Evolutionary conservation across 2,888 invertebrate species (phyloP).

Genomic region (Galeruca laticollis): DNA sequence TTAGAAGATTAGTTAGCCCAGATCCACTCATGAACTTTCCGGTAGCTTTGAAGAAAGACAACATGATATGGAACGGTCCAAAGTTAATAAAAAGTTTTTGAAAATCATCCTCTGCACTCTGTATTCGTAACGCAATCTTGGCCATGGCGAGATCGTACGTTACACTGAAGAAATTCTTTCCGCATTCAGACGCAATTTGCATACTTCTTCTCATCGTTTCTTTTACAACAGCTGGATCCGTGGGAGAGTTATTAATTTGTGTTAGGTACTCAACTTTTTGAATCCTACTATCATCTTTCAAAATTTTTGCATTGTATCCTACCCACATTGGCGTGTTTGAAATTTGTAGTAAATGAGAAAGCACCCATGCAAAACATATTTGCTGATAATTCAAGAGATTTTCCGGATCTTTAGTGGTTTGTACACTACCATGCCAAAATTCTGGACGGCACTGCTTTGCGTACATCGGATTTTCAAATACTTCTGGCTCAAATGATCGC

Average conservation of each 20-base stretch:
- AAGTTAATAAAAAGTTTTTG: constrained; percentile 52
- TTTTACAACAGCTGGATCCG: constrained; percentile 44
- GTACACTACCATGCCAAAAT: constrained; percentile 40
- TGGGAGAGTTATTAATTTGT: constrained; percentile 52
- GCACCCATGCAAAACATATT: constrained; percentile 35
- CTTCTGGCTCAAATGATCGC: constrained; percentile 42
- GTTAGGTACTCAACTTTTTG: constrained; percentile 51
- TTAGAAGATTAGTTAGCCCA: constrained; percentile 47
- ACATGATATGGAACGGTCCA: constrained; percentile 53
- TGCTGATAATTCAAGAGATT: constrained; percentile 28
- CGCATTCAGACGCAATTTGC: constrained; percentile 31
- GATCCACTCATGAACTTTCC: constrained; percentile 50
- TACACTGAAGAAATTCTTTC: constrained; percentile 27
- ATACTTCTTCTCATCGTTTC: constrained; percentile 33
- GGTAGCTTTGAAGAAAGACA: constrained; percentile 53
- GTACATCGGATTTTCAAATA: constrained; percentile 39
- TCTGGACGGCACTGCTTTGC: constrained; percentile 40
- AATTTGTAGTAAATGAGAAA: constrained; percentile 34
- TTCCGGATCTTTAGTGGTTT: constrained; percentile 24
- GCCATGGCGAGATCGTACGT: constrained; percentile 47
- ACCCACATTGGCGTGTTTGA: constrained; percentile 39
- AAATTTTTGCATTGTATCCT: constrained; percentile 35
- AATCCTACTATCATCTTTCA: constrained; percentile 33
- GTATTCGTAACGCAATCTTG: constrained; percentile 27
- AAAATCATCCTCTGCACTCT: constrained; percentile 31